phyloP scores from a whole-genome alignment of 2,888 invertebrate genomes.

The Rhimphoctona megacephalus region DNA sequence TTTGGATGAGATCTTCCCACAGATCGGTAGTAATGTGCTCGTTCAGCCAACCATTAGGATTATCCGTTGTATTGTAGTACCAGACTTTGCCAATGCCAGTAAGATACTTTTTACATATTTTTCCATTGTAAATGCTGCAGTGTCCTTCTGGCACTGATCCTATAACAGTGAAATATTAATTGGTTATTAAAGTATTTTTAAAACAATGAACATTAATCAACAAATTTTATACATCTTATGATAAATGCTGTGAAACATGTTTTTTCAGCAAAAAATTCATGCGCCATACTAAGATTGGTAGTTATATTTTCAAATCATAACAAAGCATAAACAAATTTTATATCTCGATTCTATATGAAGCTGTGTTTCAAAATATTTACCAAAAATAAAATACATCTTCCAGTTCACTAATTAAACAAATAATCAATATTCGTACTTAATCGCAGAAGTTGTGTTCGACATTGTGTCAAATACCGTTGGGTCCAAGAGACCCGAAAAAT shows the following conservation, averaged over 20 bases:
- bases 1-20: slow-evolving; percentile 94
- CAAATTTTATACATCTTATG: neutral
- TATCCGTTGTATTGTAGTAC: slow-evolving; percentile 89
- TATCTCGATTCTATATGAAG: too few relatives aligned
- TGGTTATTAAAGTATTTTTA: neutral
- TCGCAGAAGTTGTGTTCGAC: too few relatives aligned
- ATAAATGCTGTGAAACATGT: neutral
- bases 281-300: too few relatives aligned
- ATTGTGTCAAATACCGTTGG: too few relatives aligned
- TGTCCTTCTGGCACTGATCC: slow-evolving; percentile 86
- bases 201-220: neutral
- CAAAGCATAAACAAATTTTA: too few relatives aligned
- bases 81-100: slow-evolving; percentile 89
- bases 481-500: too few relatives aligned
- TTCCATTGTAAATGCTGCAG: slow-evolving; percentile 95
- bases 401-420: too few relatives aligned
- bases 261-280: too few relatives aligned
- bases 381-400: too few relatives aligned
- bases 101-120: slow-evolving; percentile 90
- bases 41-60: slow-evolving; percentile 91
- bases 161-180: neutral
- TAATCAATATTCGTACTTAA: too few relatives aligned
- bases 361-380: too few relatives aligned
- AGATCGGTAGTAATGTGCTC: slow-evolving; percentile 93
- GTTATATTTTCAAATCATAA: too few relatives aligned